These are phyloP conservation scores for Crenuchus spilurus DNA, from an alignment of 2,797 vertebrate genomes.

Conservation along the genomic window DNA sequence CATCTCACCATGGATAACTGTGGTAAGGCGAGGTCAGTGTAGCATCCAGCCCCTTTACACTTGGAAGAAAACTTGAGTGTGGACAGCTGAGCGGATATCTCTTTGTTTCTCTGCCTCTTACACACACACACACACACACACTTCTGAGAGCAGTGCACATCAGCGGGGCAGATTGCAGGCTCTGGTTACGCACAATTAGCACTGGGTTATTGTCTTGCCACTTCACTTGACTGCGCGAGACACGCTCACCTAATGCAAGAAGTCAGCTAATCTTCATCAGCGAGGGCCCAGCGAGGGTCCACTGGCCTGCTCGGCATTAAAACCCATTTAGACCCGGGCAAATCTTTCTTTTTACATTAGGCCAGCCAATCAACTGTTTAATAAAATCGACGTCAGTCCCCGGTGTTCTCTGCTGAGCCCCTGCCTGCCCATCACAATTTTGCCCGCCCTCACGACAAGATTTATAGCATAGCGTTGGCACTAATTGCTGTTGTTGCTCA, in stretches of 20 bases:
- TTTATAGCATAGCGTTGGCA: constrained; percentile 60
- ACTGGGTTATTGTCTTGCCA: constrained; percentile 89
- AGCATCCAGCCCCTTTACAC: constrained; percentile 32
- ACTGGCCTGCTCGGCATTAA: constrained; percentile 74
- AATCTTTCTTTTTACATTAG: constrained; percentile 76
- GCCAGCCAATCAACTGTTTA: constrained; percentile 71
- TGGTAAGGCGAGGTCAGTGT: constrained; percentile 16
- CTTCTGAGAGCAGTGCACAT: constrained; percentile 51
- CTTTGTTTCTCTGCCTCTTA: constrained; percentile 1
- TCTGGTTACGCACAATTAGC: constrained; percentile 91
- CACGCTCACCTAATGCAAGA: constrained; percentile 84
- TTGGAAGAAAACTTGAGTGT: constrained; percentile 20
- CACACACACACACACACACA: constrained; percentile 38
- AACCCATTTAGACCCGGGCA: constrained; percentile 75
- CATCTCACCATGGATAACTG: constrained; percentile 18
- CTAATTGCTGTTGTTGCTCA: constrained; percentile 65
- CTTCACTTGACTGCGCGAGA: constrained; percentile 80
- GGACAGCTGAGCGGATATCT: constrained; percentile 33
- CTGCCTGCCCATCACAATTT: constrained; percentile 67
- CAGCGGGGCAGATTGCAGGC: constrained; percentile 56
- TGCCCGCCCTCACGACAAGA: constrained; percentile 51
- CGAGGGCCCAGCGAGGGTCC: constrained; percentile 73
- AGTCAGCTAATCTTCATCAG: constrained; percentile 90
- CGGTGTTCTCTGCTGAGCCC: constrained; percentile 51
- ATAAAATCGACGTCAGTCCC: constrained; percentile 67